Base-by-base conservation (phyloP, 2,888 invertebrate genomes). In the Leucophenga montana region DNA sequence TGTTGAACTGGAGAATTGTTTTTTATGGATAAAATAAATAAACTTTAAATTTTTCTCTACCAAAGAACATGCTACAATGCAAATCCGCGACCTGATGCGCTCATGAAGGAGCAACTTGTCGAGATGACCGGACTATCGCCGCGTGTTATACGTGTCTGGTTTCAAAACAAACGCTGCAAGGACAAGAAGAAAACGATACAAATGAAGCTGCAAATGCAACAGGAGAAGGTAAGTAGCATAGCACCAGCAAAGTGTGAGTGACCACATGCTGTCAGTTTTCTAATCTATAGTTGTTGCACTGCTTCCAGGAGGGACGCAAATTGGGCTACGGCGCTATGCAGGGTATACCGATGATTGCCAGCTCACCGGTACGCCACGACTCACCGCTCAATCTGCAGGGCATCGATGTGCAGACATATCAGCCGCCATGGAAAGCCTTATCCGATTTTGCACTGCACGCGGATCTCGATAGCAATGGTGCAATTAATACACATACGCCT, bases 101-200 rank as follows among this genome's bases (percentile, higher is more conserved):
- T 99, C 73, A 97, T 98, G 97, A 99, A 99, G 91, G 99, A 99
- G 89, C 98, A 99, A 89, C 92, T 99, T 74, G 98, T 98, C 54
- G 99, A 99, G 90, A 98, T 99, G 98, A 99, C 99, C 16, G 94
- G 97, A 0, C 92, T 99, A 66, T 97, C 97, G 84, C 98, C 99
- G 20, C 91, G 99, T 16, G 99, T 99, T 81, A 99, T 99, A 88
- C 92, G 99, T 86, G 99, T 99, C 71, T 99, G 99, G 99, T 99
- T 99, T 91, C 98, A 98, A 90, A 98, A 98, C 90, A 98, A 98
- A 89, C 91, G 98, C 76, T 98, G 97, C 91, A 98, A 98, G 90
- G 97, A 98, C 90, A 98, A 98, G 91, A 98, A 98, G 91, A 95
- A 97, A 89, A 97, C 97, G 68, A 95, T 98, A 66, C 94, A 97